Percentiles rank a stretch among this genome's conserved stretches.
These are phyloP conservation scores for Abramis brama DNA, from an alignment of 2,113 vertebrate genomes.

Conservation along the genomic window DNA sequence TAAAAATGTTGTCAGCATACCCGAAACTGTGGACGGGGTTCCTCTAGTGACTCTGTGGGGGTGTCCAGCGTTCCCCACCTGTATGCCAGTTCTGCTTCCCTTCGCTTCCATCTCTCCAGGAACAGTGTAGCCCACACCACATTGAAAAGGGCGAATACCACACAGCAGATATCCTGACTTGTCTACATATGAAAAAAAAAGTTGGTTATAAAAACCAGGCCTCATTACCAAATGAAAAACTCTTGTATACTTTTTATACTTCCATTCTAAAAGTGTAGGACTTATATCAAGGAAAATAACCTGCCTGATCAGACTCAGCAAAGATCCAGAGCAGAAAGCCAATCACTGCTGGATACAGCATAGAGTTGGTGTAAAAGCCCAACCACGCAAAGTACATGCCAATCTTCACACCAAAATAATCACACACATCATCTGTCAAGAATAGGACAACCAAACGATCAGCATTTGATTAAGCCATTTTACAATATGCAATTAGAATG, in stretches of 20 bases:
- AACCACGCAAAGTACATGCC: conserved; percentile 98
- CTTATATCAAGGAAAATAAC: conserved; percentile 10
- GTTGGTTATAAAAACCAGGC: not conserved
- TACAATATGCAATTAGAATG: not conserved
- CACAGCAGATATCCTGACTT: conserved; percentile 94
- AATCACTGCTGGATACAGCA: conserved; percentile 94
- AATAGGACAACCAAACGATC: conserved; percentile 19
- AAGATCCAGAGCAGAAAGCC: conserved; percentile 94
- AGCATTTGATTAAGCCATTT: not conserved
- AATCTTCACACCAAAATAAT: conserved; percentile 97
- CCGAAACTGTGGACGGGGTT: conserved; percentile 93
- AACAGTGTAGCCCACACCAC: conserved; percentile 96
- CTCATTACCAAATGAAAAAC: not conserved
- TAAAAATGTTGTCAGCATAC: conserved; percentile 70
- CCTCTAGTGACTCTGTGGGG: conserved; percentile 87
- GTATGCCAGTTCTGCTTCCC: conserved; percentile 92
- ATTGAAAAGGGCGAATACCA: conserved; percentile 95
- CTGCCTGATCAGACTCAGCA: conserved; percentile 92
- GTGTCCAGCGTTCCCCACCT: conserved; percentile 95
- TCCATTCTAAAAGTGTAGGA: not conserved
- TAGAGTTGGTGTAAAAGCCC: conserved; percentile 96
- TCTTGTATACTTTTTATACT: not conserved
- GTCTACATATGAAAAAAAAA: conserved; percentile 76
- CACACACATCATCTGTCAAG: conserved; percentile 90
- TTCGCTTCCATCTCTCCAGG: conserved; percentile 95